These are phyloP conservation scores for Tretioscincus oriximinensis DNA, from an alignment of 2,113 vertebrate species.

Conservation along the genomic window DNA sequence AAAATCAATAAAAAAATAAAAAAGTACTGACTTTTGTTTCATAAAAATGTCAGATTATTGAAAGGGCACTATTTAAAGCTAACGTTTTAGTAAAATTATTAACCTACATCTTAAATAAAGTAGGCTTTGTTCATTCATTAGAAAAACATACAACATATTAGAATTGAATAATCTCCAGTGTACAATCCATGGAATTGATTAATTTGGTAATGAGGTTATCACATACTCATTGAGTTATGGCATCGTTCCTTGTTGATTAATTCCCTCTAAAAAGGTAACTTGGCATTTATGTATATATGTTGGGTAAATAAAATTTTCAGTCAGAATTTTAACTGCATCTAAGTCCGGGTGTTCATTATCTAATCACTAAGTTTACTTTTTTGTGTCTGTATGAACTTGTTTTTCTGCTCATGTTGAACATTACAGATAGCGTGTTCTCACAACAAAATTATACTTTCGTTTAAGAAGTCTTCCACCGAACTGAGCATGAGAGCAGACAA, in stretches of 20 bases:
- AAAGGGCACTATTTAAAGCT: neutral
- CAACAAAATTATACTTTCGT: too few relatives aligned
- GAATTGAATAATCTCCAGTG: neutral
- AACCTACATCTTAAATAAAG: neutral
- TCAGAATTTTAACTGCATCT: too few relatives aligned
- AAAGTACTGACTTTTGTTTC: neutral
- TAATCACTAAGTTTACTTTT: too few relatives aligned
- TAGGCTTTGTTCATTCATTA: neutral
- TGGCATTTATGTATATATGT: too few relatives aligned
- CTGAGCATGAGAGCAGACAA: too few relatives aligned
- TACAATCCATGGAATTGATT: neutral
- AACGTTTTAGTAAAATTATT: neutral
- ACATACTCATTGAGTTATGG: neutral
- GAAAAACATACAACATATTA: neutral
- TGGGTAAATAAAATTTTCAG: too few relatives aligned
- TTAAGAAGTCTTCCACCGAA: too few relatives aligned
- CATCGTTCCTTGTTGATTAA: neutral
- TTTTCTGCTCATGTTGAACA: too few relatives aligned
- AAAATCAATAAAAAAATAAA: slow-evolving; percentile 42
- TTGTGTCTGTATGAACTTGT: too few relatives aligned
- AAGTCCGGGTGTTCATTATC: too few relatives aligned
- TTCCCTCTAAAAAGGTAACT: neutral
- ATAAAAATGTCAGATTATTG: neutral
- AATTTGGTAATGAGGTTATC: neutral
- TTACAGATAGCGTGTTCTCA: too few relatives aligned